Evolutionary conservation across 2,797 vertebrate genomes (phyloP).

Genomic region (Galagoides demidoff): DNA sequence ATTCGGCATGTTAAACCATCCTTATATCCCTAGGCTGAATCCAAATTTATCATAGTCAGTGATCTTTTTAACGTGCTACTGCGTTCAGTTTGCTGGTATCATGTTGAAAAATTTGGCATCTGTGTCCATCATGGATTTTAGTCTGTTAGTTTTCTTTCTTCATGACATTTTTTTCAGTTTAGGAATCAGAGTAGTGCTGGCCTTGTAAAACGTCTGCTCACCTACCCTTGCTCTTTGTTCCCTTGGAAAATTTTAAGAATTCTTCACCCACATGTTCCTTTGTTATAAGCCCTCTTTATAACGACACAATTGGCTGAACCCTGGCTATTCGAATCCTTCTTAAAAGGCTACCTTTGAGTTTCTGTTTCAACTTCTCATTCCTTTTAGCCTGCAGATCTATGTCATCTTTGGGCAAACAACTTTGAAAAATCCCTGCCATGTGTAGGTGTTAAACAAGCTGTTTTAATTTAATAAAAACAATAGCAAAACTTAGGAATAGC

Average conservation of each 20-base stretch:
- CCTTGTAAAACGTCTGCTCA: neutral
- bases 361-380: constrained; percentile 34
- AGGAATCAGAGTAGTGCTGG: neutral
- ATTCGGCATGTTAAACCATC: neutral
- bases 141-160: neutral
- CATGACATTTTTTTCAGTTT: neutral
- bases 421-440: constrained; percentile 57
- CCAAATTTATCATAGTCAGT: neutral
- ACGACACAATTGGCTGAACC: neutral
- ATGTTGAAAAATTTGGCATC: no score
- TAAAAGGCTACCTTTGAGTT: constrained; percentile 58
- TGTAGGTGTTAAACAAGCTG: constrained; percentile 76
- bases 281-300: neutral
- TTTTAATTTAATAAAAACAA: constrained; percentile 73
- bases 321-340: constrained; percentile 28
- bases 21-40: neutral
- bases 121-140: neutral
- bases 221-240: neutral
- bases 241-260: neutral
- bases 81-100: neutral
- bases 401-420: constrained; percentile 61
- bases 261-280: neutral
- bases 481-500: constrained; percentile 4
- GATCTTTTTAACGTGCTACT: neutral
- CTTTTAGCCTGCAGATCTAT: constrained; percentile 48